Conservation (phyloP, 2,113 vertebrate species). For the Pluvialis apricaria region DNA sequence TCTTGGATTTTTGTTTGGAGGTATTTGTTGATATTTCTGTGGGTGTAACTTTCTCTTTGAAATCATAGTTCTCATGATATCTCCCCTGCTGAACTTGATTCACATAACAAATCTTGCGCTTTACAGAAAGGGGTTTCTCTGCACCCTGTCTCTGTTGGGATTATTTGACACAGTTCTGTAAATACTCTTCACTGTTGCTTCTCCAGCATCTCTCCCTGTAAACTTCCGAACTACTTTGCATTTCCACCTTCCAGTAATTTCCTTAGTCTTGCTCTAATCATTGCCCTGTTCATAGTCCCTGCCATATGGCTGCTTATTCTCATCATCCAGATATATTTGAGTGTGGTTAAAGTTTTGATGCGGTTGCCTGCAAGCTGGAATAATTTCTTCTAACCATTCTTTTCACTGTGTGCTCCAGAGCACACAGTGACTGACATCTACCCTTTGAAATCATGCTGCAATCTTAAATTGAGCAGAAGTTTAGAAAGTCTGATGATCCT, state of each 20-base stretch:
- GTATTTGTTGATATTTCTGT: background rate
- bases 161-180: background rate
- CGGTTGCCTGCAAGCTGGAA: background rate
- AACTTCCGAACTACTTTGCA: background rate
- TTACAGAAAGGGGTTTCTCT: background rate
- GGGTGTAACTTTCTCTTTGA: background rate
- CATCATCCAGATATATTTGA: background rate
- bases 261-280: background rate
- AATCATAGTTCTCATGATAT: background rate
- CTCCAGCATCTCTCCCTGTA: background rate
- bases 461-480: background rate
- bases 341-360: background rate
- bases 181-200: background rate
- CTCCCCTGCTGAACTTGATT: rapidly evolving
- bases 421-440: background rate
- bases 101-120: background rate
- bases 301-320: background rate
- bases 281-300: background rate
- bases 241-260: background rate
- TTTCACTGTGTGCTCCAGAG: background rate
- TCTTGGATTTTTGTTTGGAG: background rate
- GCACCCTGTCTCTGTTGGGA: background rate
- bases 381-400: background rate
- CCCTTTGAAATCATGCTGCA: background rate
- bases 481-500: background rate